Evolutionary conservation across 1,140 invertebrate species (phyloP).

Genomic region (Zaprionus inermis): DNA sequence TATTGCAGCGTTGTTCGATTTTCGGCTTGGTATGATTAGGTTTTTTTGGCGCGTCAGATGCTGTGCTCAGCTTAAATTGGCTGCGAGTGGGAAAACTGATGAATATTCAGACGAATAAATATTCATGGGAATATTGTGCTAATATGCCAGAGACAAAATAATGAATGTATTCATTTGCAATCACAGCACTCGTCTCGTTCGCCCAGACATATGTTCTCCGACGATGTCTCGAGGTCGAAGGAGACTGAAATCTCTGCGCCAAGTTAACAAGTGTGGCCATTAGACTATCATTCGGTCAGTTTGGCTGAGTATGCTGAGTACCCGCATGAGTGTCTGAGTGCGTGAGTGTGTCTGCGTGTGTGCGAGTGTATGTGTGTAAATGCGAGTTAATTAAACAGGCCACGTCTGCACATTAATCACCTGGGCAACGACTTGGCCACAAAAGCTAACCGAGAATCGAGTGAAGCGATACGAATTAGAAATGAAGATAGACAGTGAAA

Average conservation of each 20-base stretch:
- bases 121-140: conserved; percentile 6
- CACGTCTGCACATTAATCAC: conserved; percentile 72
- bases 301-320: conserved; percentile 9
- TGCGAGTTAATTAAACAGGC: conserved; percentile 78
- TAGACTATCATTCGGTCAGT: conserved; percentile 32
- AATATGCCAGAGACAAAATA: neutral
- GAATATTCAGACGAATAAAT: neutral
- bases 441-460: conserved; percentile 42
- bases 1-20: conserved; percentile 19
- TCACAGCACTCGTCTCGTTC: conserved; percentile 3
- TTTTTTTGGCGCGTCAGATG: neutral
- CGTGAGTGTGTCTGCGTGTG: conserved; percentile 12
- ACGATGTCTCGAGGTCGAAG: too few species aligned
- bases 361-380: conserved; percentile 39
- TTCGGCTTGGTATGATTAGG: neutral
- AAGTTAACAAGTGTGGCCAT: conserved; percentile 49
- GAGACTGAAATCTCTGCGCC: conserved; percentile 29
- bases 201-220: neutral
- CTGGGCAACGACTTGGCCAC: conserved; percentile 52
- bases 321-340: conserved; percentile 13
- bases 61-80: conserved; percentile 1
- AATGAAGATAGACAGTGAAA: conserved; percentile 4
- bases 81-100: neutral
- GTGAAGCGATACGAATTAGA: conserved; percentile 21
- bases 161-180: conserved; percentile 43